Percentiles rank a stretch among this genome's conserved stretches.
These are phyloP conservation scores for Pachyseris speciosa DNA, from an alignment of 64 coral and sea anemone species.

Conservation along the genomic window DNA sequence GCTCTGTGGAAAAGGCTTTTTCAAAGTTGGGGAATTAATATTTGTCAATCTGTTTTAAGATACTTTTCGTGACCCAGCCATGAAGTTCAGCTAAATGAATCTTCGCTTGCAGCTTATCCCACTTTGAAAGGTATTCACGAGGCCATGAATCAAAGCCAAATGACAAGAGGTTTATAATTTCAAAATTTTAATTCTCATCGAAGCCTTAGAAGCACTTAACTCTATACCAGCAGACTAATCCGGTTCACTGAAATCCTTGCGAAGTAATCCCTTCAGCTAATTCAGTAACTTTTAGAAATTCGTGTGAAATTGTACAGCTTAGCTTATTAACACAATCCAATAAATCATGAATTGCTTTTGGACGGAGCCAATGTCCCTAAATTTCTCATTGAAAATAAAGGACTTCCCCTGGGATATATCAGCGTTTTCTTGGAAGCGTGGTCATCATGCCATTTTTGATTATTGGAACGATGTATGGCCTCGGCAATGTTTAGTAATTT, in stretches of 20 bases:
- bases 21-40: background rate
- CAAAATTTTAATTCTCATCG: constrained; percentile 5
- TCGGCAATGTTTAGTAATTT: too few species aligned
- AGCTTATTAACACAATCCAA: background rate
- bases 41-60: background rate
- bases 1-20: background rate
- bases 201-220: background rate
- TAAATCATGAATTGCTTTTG: background rate
- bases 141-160: background rate
- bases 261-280: background rate
- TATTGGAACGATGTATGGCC: too few species aligned
- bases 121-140: background rate
- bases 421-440: too few species aligned
- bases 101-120: constrained; percentile 33
- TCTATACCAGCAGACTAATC: background rate
- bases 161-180: background rate
- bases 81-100: background rate
- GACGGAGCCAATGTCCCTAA: too few species aligned
- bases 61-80: background rate
- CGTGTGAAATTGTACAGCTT: background rate
- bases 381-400: too few species aligned
- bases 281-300: background rate
- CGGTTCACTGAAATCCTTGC: background rate
- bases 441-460: too few species aligned
- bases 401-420: too few species aligned